A percentile compares a stretch with the other conserved stretches of the same genome.
phyloP scores from a whole-genome alignment of 64 coral and sea anemone genomes.

The Pocillopora verrucosa region DNA sequence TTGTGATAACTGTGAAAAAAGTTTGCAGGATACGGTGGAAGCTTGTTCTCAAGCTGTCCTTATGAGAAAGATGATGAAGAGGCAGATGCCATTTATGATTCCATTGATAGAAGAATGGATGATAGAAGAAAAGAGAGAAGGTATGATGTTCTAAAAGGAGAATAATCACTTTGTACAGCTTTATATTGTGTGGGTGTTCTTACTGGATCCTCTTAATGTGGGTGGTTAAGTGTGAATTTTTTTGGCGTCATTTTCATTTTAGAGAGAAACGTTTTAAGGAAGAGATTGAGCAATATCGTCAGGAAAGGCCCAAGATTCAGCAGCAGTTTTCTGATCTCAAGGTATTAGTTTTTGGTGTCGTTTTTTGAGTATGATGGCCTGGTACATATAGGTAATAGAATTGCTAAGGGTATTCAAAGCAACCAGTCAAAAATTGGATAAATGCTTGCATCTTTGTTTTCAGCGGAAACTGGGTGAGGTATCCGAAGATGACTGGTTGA shows the following conservation, averaged over 20 bases:
- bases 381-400: neutral
- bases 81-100: constrained; percentile 96
- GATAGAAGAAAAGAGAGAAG: constrained; percentile 96
- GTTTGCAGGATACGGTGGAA: constrained; percentile 99
- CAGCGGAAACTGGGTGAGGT: constrained; percentile 93
- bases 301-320: constrained; percentile 96
- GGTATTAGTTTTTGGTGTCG: constrained; percentile 24
- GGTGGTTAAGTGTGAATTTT: neutral
- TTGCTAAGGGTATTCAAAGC: neutral
- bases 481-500: constrained; percentile 96
- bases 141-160: neutral
- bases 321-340: constrained; percentile 99
- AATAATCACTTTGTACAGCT: too few species aligned
- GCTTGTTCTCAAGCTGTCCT: constrained; percentile 93
- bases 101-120: constrained; percentile 99
- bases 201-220: too few species aligned
- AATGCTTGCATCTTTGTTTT: neutral
- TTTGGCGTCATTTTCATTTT: neutral
- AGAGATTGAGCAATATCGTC: constrained; percentile 97
- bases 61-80: constrained; percentile 99
- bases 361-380: neutral
- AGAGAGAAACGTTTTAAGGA: constrained; percentile 96
- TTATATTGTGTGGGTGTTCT: too few species aligned
- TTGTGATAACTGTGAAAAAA: too few species aligned
- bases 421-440: neutral